Base-by-base conservation (phyloP, 2,113 vertebrate species). In the Semnornis frantzii region DNA sequence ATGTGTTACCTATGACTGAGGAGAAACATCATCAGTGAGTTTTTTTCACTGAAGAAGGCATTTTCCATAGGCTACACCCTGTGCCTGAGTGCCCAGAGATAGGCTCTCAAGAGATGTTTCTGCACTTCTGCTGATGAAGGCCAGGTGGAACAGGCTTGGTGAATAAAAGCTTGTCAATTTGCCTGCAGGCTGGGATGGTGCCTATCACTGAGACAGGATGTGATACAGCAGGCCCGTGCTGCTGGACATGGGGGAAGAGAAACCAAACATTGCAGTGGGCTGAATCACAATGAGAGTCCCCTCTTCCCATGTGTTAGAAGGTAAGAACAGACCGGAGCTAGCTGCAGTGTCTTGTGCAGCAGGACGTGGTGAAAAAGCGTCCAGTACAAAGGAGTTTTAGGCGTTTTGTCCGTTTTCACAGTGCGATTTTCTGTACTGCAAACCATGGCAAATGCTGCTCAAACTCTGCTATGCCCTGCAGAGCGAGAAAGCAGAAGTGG, bases 391-490 rank as follows among this genome's bases (percentile, higher is more conserved):
- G 57, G 31, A 59, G 62, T 44, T 75, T 75, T 17, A 9, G 2
- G 1, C 6, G 2, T 31, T 71, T 62, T 42, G 19, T n/a, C 31
- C 1, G 1, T 70, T 52, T 74, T 55, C 71, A 23, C 23, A 65
- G 46, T 64, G 16, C 5, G 0, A 5, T 31, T 37, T 87, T 75
- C 59, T 30, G 30, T 64, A 66, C 60, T 8, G 31, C 30, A 18
- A 3, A 24, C 65, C 0, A 0, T 52, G 75, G 63, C 24, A 28
- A 16, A 52, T 42, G 9, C 25, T 24, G 7, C 19, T 85, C 33
- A 3, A 3, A 16, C 17, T 37, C 27, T n/a, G 1, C 0, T n/a
- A 3, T 1, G 30, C 8, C 4, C 30, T 27, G 16, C 0, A 0
- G 73, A 46, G 50, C 1, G 10, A 5, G 0, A 42, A 33, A 52